A percentile compares a stretch with the other conserved stretches of the same genome.
phyloP scores from a whole-genome alignment of 2,888 invertebrate species.

The Atrina japonica region DNA sequence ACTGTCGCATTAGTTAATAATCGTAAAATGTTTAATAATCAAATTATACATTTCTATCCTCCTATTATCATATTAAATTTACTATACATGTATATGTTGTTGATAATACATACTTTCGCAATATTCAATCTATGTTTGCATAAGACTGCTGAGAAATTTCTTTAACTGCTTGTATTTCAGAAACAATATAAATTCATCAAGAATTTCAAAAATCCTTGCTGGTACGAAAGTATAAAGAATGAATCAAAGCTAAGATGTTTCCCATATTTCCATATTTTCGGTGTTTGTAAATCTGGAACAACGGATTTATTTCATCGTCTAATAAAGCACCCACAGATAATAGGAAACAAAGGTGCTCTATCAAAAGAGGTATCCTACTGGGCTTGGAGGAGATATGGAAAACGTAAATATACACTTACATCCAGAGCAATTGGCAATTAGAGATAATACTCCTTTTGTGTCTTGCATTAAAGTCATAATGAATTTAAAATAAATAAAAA shows the following conservation, averaged over 20 bases:
- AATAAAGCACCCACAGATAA: constrained; percentile 55
- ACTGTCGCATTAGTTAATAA: no score
- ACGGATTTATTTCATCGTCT: constrained; percentile 62
- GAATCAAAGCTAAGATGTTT: constrained; percentile 51
- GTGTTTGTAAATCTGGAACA: constrained; percentile 65
- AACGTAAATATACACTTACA: constrained; percentile 17
- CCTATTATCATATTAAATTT: no score
- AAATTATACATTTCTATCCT: no score
- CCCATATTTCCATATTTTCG: constrained; percentile 67
- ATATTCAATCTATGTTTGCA: no score
- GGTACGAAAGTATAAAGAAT: constrained; percentile 39
- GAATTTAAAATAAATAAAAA: no score
- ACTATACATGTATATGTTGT: no score
- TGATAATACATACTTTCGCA: no score
- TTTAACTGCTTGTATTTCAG: constrained; percentile 46
- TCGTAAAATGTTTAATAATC: no score
- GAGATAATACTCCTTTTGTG: no score
- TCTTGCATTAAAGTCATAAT: no score
- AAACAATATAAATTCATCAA: constrained; percentile 47
- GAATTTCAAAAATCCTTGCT: constrained; percentile 64
- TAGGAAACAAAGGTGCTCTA: constrained; percentile 51
- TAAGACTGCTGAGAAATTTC: no score
- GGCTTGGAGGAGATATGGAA: constrained; percentile 62
- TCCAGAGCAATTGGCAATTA: no score
- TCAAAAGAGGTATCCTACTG: constrained; percentile 67